phyloP scores from a whole-genome alignment of 1,140 invertebrate species.

The Protaetia brevitarsis region DNA sequence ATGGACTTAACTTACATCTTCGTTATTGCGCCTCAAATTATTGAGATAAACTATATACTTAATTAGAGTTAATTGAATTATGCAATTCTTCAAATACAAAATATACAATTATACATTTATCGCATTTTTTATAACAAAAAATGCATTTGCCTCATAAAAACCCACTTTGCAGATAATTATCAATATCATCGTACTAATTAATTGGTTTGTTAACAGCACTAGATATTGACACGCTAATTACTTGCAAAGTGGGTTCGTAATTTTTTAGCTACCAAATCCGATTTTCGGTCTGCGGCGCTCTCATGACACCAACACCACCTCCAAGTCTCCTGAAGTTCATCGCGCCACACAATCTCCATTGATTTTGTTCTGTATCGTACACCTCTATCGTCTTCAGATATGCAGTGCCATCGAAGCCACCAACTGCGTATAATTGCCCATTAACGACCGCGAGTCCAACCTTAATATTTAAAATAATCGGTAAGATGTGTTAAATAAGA shows the following conservation, averaged over 20 bases:
- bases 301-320: constrained; percentile 95
- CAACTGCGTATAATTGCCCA: constrained; percentile 94
- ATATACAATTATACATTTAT: constrained; percentile 2
- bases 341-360: constrained; percentile 93
- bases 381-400: constrained; percentile 99
- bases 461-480: no score
- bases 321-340: constrained; percentile 98
- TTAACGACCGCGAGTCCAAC: constrained; percentile 97
- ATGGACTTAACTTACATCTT: no score
- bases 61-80: no score
- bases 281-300: constrained; percentile 67
- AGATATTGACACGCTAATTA: neutral
- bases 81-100: no score
- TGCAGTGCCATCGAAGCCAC: constrained; percentile 96
- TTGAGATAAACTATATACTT: no score
- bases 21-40: no score
- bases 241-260: constrained; percentile 21
- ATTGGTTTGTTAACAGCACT: neutral
- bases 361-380: constrained; percentile 95
- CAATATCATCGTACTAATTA: neutral
- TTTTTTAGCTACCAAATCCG: constrained; percentile 45
- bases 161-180: neutral
- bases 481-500: constrained; percentile 19
- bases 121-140: neutral
- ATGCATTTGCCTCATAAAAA: neutral